Conservation (phyloP, 2,797 vertebrate genomes). For the Mus spretus region DNA sequence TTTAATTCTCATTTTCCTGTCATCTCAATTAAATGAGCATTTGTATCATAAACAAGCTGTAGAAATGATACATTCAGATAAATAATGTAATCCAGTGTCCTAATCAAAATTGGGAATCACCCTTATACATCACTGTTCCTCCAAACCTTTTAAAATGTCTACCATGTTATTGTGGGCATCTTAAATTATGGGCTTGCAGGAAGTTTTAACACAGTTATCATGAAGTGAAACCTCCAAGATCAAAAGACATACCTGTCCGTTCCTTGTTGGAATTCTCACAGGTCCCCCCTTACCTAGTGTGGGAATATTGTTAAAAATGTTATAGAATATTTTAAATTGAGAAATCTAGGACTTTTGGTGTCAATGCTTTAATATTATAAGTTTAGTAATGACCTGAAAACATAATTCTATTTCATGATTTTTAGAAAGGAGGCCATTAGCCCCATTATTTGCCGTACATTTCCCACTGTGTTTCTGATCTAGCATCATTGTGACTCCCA, state of each 20-base stretch:
- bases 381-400: background rate
- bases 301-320: background rate
- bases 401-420: background rate
- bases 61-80: background rate
- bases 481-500: background rate
- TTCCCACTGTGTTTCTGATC: background rate
- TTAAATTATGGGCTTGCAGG: background rate
- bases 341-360: background rate
- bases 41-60: background rate
- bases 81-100: background rate
- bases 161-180: no score
- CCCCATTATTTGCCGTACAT: no score
- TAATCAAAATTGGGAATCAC: background rate
- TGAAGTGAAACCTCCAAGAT: background rate
- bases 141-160: background rate
- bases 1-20: background rate
- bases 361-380: background rate
- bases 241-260: background rate
- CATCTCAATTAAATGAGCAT: no score
- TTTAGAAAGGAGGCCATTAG: background rate
- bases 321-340: background rate
- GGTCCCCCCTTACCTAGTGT: background rate
- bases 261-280: background rate
- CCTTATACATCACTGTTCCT: background rate
- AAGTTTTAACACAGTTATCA: background rate